phyloP scores from a whole-genome alignment of 2,797 vertebrate species.

The Cossypha niveicapilla region DNA sequence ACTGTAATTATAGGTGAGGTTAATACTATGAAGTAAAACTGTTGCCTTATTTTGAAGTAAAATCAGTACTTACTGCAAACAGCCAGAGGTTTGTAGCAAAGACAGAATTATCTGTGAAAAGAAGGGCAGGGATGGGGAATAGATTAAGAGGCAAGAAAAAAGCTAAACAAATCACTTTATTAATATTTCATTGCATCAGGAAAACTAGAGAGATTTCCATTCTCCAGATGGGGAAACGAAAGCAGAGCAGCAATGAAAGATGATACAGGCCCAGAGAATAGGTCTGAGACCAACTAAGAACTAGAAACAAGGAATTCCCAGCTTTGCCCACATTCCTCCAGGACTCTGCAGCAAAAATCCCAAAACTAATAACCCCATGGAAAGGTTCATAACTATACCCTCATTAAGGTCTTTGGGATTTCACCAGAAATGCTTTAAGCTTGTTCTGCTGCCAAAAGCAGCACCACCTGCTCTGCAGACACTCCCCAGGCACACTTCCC shows the following conservation, averaged over 20 bases:
- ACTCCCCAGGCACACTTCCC: neutral
- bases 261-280: neutral
- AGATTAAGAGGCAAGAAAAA: neutral
- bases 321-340: neutral
- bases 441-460: neutral
- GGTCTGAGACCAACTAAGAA: neutral
- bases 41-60: neutral
- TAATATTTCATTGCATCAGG: neutral
- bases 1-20: accelerated
- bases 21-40: neutral
- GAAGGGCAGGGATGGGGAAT: neutral
- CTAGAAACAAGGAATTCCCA: neutral
- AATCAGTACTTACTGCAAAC: neutral
- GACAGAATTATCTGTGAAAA: neutral
- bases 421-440: neutral
- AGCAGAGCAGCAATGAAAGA: neutral
- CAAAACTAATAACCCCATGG: accelerated
- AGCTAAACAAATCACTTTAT: neutral
- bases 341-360: neutral
- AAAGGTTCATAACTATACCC: neutral
- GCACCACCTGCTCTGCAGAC: neutral
- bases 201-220: neutral
- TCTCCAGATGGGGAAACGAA: neutral
- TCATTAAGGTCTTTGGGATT: neutral
- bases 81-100: neutral